Percentiles rank a stretch among this genome's conserved stretches.
Conservation (phyloP, 2,888 invertebrate genomes). For the Macrosoma leucophasiata region DNA sequence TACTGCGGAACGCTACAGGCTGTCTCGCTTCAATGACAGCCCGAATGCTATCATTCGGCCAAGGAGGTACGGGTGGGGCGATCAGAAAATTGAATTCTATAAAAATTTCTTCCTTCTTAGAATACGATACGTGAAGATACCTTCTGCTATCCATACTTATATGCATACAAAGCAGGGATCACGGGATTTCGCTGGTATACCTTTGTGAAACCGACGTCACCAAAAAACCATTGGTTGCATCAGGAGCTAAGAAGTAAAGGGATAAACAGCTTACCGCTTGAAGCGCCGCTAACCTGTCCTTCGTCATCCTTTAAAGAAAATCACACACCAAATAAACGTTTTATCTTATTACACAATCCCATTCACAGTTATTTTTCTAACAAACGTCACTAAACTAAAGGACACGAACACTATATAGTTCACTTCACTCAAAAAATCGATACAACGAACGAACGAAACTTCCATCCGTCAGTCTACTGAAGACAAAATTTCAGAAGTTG, state of each 20-base stretch:
- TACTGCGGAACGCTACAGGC: constrained; percentile 49
- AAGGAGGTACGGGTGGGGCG: constrained; percentile 67
- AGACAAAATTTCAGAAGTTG: constrained; percentile 41
- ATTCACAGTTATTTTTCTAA: constrained; percentile 85
- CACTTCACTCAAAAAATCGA: constrained; percentile 87
- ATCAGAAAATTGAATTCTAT: constrained; percentile 31
- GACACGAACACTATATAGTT: constrained; percentile 82
- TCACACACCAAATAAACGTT: constrained; percentile 81
- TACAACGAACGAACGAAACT: constrained; percentile 80
- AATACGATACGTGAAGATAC: too few species aligned
- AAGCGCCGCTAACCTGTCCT: constrained; percentile 97
- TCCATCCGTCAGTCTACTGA: constrained; percentile 70
- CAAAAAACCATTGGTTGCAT: constrained; percentile 57
- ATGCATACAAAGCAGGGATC: constrained; percentile 29
- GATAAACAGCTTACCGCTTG: constrained; percentile 87
- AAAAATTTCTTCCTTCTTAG: constrained; percentile 10
- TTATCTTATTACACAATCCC: constrained; percentile 83
- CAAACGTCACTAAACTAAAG: constrained; percentile 83
- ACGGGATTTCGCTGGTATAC: constrained; percentile 44
- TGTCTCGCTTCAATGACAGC: constrained; percentile 56
- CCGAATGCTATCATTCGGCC: constrained; percentile 44
- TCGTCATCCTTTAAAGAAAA: constrained; percentile 87
- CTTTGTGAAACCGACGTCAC: constrained; percentile 62
- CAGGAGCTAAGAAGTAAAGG: constrained; percentile 43
- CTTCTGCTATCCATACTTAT: too few species aligned